Evolutionary conservation across 2,888 invertebrate species (phyloP).

Genomic region (Macropis europaea): DNA sequence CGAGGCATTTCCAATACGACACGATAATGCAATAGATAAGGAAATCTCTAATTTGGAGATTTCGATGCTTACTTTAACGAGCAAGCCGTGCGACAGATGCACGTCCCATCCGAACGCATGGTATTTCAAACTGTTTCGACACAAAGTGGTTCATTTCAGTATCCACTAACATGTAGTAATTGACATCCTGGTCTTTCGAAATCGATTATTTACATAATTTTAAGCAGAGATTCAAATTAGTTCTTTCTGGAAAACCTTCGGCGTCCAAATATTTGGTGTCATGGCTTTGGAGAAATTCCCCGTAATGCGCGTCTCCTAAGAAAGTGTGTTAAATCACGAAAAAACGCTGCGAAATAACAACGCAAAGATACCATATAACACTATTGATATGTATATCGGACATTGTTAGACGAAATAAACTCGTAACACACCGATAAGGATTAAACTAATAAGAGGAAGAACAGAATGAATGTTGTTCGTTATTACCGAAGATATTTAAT

Average conservation of each 20-base stretch:
- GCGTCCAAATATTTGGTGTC: neutral
- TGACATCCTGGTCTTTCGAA: conserved; percentile 1
- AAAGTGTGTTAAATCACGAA: neutral
- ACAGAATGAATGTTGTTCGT: neutral
- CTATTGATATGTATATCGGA: neutral
- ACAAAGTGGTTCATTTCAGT: neutral
- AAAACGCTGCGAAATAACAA: neutral
- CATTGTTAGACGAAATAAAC: conserved; percentile 8
- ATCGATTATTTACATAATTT: neutral
- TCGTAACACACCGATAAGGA: neutral
- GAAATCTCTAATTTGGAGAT: conserved; percentile 40
- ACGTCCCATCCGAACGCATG: neutral
- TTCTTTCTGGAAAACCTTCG: neutral
- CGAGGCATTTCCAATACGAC: neutral
- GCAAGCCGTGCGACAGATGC: conserved; percentile 17
- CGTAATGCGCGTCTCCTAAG: neutral
- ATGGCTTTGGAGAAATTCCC: neutral
- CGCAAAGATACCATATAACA: neutral
- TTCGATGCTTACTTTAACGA: conserved; percentile 43
- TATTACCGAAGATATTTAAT: conserved; percentile 43
- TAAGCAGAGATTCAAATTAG: neutral
- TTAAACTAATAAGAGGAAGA: neutral
- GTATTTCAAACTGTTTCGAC: neutral
- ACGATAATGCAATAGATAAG: conserved; percentile 10
- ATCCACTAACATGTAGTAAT: neutral